Base-by-base conservation (phyloP, 1,140 invertebrate species). In the Heliconius congener region DNA sequence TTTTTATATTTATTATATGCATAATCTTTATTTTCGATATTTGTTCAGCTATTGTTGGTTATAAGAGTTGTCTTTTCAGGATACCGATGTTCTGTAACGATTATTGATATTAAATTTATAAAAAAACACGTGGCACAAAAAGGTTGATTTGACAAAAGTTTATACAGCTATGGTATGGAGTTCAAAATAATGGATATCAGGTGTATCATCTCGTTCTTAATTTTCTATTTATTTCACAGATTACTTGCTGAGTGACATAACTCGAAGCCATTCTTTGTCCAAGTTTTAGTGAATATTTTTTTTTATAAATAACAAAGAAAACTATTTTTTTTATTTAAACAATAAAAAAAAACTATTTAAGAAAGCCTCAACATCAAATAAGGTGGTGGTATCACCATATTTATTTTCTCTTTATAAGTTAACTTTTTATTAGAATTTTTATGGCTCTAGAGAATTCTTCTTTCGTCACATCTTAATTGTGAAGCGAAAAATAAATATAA, bases 401-500 rank as follows among this genome's bases (percentile, higher is more conserved):
- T 23, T 57, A 57, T 57, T 57, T 57, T 57, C 27, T 66, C 23
- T 66, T 30, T 66, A 66, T 66, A 66, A 66, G 19, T 66, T 30
- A 66, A 66, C 1, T 66, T 66, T 9, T 30, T 16, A 66, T 66
- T 66, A 13, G 60, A 66, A 30, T 66, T 66, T 66, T 30, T 66
- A 66, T 66, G 60, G 27, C 60, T 66, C 27, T 66, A 1, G 27
- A 66, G 60, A 66, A 66, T 66, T 66, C 60, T 66, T 66, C 60
- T 30, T 27, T 66, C n/a, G 60, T 66, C 60, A 66, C 60, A 27
- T 66, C 60, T 66, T 66, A 66, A 66, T 66, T 66, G 60, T 66
- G 60, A 66, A 66, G 23, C 23, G 13, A 9, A 66, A 66, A 66
- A 66, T 66, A 66, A 66, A 66, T 66, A 66, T 30, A 66, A 66